Evolutionary conservation across 2,797 vertebrate species (phyloP), one percentile per base, ranked within the genome.

Genomic region (Liparis tanakae): DNA sequence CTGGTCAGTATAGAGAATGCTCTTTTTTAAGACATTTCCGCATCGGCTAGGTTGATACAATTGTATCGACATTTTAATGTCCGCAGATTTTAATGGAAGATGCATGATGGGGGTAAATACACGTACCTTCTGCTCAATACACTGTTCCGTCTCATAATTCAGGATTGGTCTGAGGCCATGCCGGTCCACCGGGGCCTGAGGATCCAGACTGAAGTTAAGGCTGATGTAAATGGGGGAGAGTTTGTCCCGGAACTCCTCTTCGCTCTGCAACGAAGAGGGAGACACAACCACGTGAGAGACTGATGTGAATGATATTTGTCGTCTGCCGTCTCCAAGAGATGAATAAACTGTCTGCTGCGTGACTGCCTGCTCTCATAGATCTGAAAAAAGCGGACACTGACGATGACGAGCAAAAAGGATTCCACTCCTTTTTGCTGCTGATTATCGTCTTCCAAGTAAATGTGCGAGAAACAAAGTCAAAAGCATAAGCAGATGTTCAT

Each of bases 181-280:
- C 14, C 71, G 74, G 78, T 97, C 96, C 12, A 82, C 82, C 0
- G 94, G 85, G 0, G 93, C 93, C n/a, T 79, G 83, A 14, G 94
- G 90, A 87, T 97, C 96, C 92, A 98, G 92, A 56, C 95, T 96
- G 87, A 97, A 97, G 92, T 96, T 96, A 33, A 98, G 91, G 7
- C 94, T 91, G 30, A 98, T 89, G 67, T 93, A 92, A 88, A 98
- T 97, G 9, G 96, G 94, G 2, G 97, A 97, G 36, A 98, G 94
- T 90, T 98, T 98, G 82, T 98, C 97, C 80, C 96, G 94, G 85
- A 98, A 98, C 77, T 98, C 96, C 1, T 95, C 95, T 72, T 97
- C 96, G 0, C 93, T 92, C 97, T 98, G 89, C 41, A 83, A 83
- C 18, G 25, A 30, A 83, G 10, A 80, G 12, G 67, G 20, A 85